Evolutionary conservation across 2,888 invertebrate species (phyloP), one percentile per base, ranked within the genome.

Genomic region (Zygaena filipendulae): DNA sequence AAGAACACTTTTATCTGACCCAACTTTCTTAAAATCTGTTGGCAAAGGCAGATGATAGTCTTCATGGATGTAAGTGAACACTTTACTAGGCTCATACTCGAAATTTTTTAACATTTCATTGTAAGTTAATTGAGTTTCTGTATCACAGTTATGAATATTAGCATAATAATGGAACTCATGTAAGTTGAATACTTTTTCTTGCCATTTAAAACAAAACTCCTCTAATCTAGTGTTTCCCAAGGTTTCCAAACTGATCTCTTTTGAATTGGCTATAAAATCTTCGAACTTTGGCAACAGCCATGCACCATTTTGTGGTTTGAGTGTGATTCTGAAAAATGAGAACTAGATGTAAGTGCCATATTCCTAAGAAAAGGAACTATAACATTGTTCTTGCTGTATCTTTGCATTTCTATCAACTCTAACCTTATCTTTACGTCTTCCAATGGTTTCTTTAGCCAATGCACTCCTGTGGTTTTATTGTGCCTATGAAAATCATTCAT

Each of bases 131-230:
- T 90, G 87, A n/a, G 64, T 48, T 9, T 87, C 84, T 2, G 82
- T 83, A 0, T 68, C 43, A 42, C 90, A 90, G 47, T 87, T 87
- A 21, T 79, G 77, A 20, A 72, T 57, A 19, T 88, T 83, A 2
- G 58, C 59, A 46, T 86, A 90, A 30, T 81, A 79, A 27, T 83
- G 74, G 6, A 81, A 49, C 55, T 91, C 90, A 43, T 64, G 67
- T 5, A 67, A 61, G 38, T 86, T 86, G 32, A 89, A 85, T 1
- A 82, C 58, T 64, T 91, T 91, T 49, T 90, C 82, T 54, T 91
- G 91, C 91, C 91, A 91, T 40, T 60, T 57, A 38, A 91, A 85
- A 21, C 39, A 49, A 32, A 69, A 56, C 40, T 71, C 69, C 30
- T 67, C 56, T 2, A 47, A 35, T 11, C 42, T 49, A 2, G 46